phyloP scores from a whole-genome alignment of 2,797 vertebrate genomes.

The Alca torda region DNA sequence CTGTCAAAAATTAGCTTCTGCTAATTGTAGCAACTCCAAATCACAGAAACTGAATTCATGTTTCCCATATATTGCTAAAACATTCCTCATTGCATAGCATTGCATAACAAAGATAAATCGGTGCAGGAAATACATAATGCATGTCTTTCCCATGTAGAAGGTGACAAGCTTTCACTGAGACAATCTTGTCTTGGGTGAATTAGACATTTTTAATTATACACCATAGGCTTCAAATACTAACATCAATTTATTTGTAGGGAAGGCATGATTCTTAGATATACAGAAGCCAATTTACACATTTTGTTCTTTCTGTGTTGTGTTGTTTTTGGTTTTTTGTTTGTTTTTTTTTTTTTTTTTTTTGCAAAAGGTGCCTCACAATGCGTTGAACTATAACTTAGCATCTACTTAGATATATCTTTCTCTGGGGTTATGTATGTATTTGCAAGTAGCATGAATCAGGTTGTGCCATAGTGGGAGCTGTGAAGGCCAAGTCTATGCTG shows the following conservation, averaged over 20 bases:
- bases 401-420: background rate
- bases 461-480: background rate
- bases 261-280: background rate
- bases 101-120: conserved; percentile 26
- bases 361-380: background rate
- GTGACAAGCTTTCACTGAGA: conserved; percentile 22
- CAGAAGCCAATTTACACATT: background rate
- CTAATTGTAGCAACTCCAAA: conserved; percentile 34
- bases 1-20: conserved; percentile 51
- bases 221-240: conserved; percentile 26
- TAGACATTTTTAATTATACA: conserved; percentile 43
- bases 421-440: background rate
- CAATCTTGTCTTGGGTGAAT: background rate
- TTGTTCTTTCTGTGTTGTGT: background rate
- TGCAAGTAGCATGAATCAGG: background rate
- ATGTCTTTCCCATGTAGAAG: background rate
- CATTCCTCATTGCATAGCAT: conserved; percentile 13
- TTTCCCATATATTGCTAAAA: conserved; percentile 34
- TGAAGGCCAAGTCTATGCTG: rapidly evolving
- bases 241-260: background rate
- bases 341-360: background rate
- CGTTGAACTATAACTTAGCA: background rate
- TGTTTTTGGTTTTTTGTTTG: too few species aligned
- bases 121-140: conserved; percentile 55
- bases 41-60: background rate